These are phyloP conservation scores for Chunga burmeisteri DNA, from an alignment of 2,113 vertebrate genomes.

Conservation along the genomic window DNA sequence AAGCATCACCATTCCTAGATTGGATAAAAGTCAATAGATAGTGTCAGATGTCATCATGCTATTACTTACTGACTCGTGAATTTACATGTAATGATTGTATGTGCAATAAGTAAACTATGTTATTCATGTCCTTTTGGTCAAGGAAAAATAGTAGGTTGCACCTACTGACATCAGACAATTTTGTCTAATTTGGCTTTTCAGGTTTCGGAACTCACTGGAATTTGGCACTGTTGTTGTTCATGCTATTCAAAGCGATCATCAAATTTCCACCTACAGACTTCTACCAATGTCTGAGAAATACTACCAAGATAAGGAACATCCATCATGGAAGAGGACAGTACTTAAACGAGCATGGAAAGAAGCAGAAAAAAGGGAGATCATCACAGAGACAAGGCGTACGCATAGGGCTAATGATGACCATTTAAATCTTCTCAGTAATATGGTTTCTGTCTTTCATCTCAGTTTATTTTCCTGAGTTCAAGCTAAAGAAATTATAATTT, in stretches of 20 bases:
- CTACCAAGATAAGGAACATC: not conserved
- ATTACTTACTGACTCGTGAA: not conserved
- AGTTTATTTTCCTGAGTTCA: not conserved
- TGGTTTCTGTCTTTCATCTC: not conserved
- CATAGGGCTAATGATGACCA: not conserved
- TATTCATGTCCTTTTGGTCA: not conserved
- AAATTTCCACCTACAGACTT: conserved; percentile 83
- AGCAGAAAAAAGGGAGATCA: not conserved
- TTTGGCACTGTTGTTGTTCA: conserved; percentile 76
- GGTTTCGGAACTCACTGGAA: conserved; percentile 78
- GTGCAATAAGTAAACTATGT: not conserved
- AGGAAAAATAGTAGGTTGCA: not conserved
- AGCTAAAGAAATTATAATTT: not conserved
- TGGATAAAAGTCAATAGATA: not conserved
- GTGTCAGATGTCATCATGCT: not conserved
- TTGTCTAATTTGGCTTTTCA: conserved; percentile 59
- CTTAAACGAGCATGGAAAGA: conserved; percentile 27
- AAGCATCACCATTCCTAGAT: not conserved
- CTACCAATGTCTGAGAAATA: conserved; percentile 47
- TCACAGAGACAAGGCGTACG: not conserved
- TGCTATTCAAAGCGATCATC: conserved; percentile 80
- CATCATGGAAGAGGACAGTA: not conserved
- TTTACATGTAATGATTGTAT: not conserved
- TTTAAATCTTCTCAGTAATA: not conserved
- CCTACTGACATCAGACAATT: not conserved